Conservation (phyloP, 2,797 vertebrate species). For the Anas bahamensis region DNA sequence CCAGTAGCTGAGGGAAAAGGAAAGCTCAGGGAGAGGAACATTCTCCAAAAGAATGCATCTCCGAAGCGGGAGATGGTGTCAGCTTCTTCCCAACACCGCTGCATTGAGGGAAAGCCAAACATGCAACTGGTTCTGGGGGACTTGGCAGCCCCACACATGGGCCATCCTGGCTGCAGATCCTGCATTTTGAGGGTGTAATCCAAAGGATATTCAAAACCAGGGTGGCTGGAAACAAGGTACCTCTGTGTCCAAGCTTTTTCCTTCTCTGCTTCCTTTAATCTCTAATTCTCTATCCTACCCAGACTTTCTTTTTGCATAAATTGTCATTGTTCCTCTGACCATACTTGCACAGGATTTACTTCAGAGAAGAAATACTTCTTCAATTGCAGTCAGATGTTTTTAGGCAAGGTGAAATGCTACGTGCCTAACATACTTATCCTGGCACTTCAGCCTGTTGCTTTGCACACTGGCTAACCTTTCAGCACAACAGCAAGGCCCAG, state of each 20-base stretch:
- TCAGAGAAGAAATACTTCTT: not conserved
- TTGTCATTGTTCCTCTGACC: not conserved
- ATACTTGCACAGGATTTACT: not conserved
- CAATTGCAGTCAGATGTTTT: not conserved
- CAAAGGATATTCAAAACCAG: not conserved
- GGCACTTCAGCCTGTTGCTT: not conserved
- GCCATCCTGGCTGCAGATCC: not conserved
- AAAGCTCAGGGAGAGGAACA: not conserved
- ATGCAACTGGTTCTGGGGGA: not conserved
- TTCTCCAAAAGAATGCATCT: not conserved
- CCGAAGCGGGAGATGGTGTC: fast-evolving
- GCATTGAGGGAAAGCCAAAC: not conserved
- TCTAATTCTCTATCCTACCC: not conserved
- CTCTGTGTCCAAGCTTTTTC: not conserved
- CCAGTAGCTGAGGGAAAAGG: not conserved
- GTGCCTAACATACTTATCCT: not conserved
- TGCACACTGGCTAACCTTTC: not conserved
- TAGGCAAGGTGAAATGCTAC: not conserved
- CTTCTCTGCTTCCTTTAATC: not conserved
- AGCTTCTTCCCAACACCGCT: not conserved
- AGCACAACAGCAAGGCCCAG: not conserved
- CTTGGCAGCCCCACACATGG: not conserved
- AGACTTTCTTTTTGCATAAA: not conserved
- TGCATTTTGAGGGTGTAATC: not conserved
- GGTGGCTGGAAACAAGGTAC: not conserved